A percentile compares a stretch with the other conserved stretches of the same genome.
phyloP scores from a whole-genome alignment of 2,888 invertebrate genomes.

The Nomada ruficornis region DNA sequence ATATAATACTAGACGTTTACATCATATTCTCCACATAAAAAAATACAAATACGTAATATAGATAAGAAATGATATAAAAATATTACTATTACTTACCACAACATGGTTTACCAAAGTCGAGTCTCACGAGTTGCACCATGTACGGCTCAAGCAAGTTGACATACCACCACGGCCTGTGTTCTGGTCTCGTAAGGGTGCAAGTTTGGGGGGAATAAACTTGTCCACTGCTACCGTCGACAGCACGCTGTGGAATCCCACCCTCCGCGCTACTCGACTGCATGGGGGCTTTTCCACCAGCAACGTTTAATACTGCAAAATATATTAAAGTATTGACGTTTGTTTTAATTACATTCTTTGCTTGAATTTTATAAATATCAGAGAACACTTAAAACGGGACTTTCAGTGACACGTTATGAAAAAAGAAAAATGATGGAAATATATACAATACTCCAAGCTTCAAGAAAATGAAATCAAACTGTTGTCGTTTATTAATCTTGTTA shows the following conservation, averaged over 20 bases:
- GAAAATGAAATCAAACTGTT: too few species aligned
- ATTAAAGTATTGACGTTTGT: too few species aligned
- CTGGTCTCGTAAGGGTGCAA: slow-evolving; percentile 93
- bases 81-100: slow-evolving; percentile 90
- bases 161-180: slow-evolving; percentile 97
- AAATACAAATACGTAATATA: background rate
- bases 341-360: too few species aligned
- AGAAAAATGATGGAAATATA: too few species aligned
- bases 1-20: background rate
- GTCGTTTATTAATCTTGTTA: too few species aligned
- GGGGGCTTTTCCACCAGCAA: slow-evolving; percentile 97
- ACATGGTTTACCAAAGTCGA: slow-evolving; percentile 96
- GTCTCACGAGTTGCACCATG: slow-evolving; percentile 95
- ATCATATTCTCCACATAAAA: background rate
- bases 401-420: too few species aligned
- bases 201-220: slow-evolving; percentile 92
- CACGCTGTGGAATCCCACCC: slow-evolving; percentile 94
- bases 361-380: too few species aligned
- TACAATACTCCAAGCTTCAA: too few species aligned
- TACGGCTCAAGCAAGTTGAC: slow-evolving; percentile 97
- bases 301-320: slow-evolving; percentile 91
- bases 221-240: slow-evolving; percentile 95
- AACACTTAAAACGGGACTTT: too few species aligned
- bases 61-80: background rate
- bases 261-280: slow-evolving; percentile 95